A percentile compares a stretch with the other conserved stretches of the same genome.
These are phyloP conservation scores for Buceros bicornis DNA, from an alignment of 2,797 vertebrate genomes.

Conservation along the genomic window DNA sequence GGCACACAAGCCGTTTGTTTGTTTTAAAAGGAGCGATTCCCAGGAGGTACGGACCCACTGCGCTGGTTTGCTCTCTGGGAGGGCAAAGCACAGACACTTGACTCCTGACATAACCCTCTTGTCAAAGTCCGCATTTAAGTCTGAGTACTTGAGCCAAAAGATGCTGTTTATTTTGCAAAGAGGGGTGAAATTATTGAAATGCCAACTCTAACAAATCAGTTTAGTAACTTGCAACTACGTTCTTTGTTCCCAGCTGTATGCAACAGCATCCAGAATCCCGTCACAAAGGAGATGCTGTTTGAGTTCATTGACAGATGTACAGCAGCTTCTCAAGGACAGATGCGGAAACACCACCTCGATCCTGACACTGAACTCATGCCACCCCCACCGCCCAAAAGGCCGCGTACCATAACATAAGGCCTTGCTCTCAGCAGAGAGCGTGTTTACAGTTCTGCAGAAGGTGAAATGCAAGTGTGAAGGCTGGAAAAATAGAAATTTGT, in stretches of 20 bases:
- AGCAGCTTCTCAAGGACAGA: constrained; percentile 84
- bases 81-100: not conserved
- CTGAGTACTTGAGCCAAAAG: not conserved
- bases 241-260: constrained; percentile 90
- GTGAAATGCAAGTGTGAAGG: constrained; percentile 8
- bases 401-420: constrained; percentile 78
- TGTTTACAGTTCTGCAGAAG: constrained; percentile 53
- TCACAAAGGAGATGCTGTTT: constrained; percentile 95
- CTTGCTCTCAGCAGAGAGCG: not conserved
- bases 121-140: not conserved
- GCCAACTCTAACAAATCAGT: accelerated
- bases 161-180: not conserved
- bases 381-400: constrained; percentile 93
- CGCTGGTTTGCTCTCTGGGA: not conserved
- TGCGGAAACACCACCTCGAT: constrained; percentile 87
- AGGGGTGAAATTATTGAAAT: not conserved
- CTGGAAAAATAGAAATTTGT: constrained; percentile 40
- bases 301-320: constrained; percentile 91
- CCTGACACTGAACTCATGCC: constrained; percentile 95
- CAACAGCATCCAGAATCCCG: constrained; percentile 94
- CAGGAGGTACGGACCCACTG: accelerated
- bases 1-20: not conserved
- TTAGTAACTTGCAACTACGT: not conserved
- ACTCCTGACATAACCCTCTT: not conserved
- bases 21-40: not conserved